phyloP scores from a whole-genome alignment of 2,113 vertebrate genomes.

The Nycticebus coucang region DNA sequence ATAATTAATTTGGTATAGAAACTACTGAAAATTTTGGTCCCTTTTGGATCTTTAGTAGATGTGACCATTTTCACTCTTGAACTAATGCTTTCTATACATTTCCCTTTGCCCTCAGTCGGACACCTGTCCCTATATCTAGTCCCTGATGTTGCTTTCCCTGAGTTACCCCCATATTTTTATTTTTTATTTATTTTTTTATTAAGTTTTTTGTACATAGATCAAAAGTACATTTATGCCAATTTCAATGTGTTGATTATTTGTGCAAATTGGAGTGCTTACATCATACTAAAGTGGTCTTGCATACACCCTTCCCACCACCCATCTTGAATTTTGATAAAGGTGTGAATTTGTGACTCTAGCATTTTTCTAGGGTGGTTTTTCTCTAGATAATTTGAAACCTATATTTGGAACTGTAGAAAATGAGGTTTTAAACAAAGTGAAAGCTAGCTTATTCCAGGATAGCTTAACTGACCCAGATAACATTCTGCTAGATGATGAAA shows the following conservation, averaged over 20 bases:
- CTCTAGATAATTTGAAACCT: constrained; percentile 69
- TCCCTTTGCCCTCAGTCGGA: neutral
- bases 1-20: constrained; percentile 14
- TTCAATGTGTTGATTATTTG: no score
- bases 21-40: neutral
- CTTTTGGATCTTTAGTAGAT: neutral
- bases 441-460: constrained; percentile 31
- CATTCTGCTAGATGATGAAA: constrained; percentile 20
- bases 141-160: neutral
- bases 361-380: constrained; percentile 68
- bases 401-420: constrained; percentile 71
- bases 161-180: neutral
- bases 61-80: neutral
- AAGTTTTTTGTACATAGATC: no score
- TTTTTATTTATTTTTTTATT: no score
- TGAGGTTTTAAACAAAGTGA: constrained; percentile 71
- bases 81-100: neutral
- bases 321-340: neutral
- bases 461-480: constrained; percentile 68
- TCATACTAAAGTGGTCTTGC: neutral
- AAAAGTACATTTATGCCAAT: no score
- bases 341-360: neutral
- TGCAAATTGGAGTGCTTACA: no score
- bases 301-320: neutral
- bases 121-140: neutral